phyloP scores from a whole-genome alignment of 2,888 invertebrate species.

The Epistrophe eligans region DNA sequence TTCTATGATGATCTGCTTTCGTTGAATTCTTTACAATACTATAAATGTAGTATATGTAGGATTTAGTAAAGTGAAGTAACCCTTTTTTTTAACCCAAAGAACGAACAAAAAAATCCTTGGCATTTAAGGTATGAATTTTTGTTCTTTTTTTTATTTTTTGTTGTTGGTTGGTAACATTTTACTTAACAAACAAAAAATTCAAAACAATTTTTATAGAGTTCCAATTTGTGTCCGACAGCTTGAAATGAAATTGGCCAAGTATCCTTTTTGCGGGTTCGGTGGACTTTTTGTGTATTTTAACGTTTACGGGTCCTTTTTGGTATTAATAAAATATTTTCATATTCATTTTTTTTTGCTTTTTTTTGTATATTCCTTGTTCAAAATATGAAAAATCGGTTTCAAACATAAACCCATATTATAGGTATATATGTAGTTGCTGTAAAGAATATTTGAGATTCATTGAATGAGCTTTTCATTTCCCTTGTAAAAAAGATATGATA shows the following conservation, averaged over 20 bases:
- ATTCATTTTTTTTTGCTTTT: neutral
- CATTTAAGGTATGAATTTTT: neutral
- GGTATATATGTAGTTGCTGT: neutral
- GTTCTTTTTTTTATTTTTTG: neutral
- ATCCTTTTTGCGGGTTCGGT: conserved; percentile 22
- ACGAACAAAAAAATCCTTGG: neutral
- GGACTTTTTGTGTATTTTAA: conserved; percentile 13
- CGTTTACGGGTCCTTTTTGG: conserved; percentile 15
- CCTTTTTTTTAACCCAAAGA: conserved; percentile 40
- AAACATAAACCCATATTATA: neutral
- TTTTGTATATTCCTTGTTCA: neutral
- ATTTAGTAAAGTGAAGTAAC: conserved; percentile 22
- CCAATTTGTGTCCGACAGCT: conserved; percentile 55
- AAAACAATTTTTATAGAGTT: conserved; percentile 67
- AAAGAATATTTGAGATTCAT: conserved; percentile 17
- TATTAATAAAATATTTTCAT: conserved; percentile 14
- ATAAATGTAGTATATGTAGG: too few relatives aligned
- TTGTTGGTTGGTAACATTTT: conserved; percentile 8
- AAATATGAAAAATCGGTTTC: conserved; percentile 29
- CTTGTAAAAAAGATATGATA: conserved; percentile 20
- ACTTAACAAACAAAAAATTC: conserved; percentile 30
- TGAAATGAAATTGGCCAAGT: conserved; percentile 21
- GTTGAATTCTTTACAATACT: neutral
- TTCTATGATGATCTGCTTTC: conserved; percentile 45
- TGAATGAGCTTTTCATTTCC: conserved; percentile 39